Percentiles rank a stretch among this genome's conserved stretches.
Conservation (phyloP, 2,797 vertebrate species). For the Chaenodraco wilsoni region DNA sequence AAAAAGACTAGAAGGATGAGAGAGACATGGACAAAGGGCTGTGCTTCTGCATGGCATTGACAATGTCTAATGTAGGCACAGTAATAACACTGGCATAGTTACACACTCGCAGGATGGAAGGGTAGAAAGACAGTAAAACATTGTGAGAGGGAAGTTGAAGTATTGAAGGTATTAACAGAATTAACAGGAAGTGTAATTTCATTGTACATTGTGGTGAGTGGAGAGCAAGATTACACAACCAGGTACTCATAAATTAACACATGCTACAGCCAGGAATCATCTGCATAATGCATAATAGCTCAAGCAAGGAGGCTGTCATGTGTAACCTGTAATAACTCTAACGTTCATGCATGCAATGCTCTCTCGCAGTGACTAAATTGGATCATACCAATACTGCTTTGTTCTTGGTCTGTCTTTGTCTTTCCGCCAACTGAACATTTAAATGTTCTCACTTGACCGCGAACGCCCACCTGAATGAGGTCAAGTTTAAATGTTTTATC, state of each 20-base stretch:
- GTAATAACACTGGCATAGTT: background rate
- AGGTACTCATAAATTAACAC: background rate
- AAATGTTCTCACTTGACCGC: background rate
- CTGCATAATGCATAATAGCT: constrained; percentile 37
- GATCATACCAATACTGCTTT: constrained; percentile 10
- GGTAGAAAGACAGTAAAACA: background rate
- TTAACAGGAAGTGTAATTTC: constrained; percentile 16
- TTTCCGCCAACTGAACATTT: background rate
- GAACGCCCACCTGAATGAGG: constrained; percentile 4
- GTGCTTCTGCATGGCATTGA: background rate
- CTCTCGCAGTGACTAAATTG: constrained; percentile 8
- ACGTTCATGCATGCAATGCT: background rate
- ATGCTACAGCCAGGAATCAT: background rate
- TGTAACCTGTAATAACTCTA: constrained; percentile 30
- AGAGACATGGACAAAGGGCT: constrained; percentile 1
- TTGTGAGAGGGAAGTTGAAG: background rate
- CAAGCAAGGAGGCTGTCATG: constrained; percentile 22
- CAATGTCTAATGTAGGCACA: constrained; percentile 8
- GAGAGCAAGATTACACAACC: constrained; percentile 1
- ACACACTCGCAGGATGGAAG: background rate
- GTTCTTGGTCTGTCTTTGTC: constrained; percentile 18
- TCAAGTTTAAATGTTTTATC: constrained; percentile 38
- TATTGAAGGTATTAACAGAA: background rate
- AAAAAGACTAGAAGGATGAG: constrained; percentile 9
- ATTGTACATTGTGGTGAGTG: constrained; percentile 6